Conservation (phyloP, 1,140 invertebrate genomes). For the Neoseiulus cucumeris region DNA sequence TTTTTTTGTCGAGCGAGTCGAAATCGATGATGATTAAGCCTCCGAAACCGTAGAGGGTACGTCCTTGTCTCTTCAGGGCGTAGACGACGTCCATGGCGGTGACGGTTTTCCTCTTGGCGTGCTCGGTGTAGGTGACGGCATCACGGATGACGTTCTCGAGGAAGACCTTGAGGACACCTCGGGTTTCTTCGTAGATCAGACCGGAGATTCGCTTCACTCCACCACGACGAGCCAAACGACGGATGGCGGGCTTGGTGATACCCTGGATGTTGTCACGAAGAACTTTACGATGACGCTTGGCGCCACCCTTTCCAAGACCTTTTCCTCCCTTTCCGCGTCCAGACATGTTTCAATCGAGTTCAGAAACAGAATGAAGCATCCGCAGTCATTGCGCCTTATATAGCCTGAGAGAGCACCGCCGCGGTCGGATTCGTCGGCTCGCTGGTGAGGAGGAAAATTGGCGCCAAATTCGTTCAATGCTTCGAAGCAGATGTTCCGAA, state of each 20-base stretch:
- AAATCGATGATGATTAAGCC: conserved; percentile 25
- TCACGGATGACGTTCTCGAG: conserved; percentile 55
- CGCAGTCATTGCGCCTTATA: too few species aligned
- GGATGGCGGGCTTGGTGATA: conserved; percentile 41
- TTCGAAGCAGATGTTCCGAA: too few species aligned
- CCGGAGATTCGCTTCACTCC: conserved; percentile 49
- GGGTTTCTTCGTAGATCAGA: conserved; percentile 45
- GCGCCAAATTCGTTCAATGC: too few species aligned
- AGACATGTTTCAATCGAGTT: conserved; percentile 29
- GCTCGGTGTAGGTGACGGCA: conserved; percentile 55
- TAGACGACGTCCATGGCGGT: conserved; percentile 68
- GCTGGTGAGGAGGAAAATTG: too few species aligned
- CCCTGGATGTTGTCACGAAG: conserved; percentile 45
- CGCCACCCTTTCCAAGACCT: conserved; percentile 44
- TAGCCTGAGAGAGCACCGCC: too few species aligned
- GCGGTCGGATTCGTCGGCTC: too few species aligned
- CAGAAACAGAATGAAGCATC: too few species aligned
- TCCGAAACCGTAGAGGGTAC: conserved; percentile 37
- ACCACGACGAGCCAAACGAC: conserved; percentile 40
- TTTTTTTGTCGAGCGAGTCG: too few species aligned
- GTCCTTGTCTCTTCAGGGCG: conserved; percentile 53
- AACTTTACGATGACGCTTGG: conserved; percentile 42
- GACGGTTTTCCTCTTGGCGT: conserved; percentile 52
- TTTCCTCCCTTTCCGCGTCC: conserved; percentile 45
- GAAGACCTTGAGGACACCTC: conserved; percentile 47